Evolutionary conservation across 1,140 invertebrate genomes (phyloP), one percentile per base, ranked within the genome.

Genomic region (Laodelphax striatellus): DNA sequence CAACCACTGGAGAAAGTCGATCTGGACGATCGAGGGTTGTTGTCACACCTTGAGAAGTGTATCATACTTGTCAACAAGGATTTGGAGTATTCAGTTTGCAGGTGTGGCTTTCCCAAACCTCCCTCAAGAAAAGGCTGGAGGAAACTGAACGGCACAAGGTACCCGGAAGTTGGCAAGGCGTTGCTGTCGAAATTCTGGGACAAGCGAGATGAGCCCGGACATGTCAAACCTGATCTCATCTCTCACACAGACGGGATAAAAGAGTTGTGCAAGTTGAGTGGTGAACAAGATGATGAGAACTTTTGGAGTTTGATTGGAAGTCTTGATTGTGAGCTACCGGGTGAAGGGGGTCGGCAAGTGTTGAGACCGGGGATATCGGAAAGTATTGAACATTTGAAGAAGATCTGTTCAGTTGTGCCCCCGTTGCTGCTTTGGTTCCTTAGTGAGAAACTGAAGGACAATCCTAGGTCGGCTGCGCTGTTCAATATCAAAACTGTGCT

Each of bases 51-150:
- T 24, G 65, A 66, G 41, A 21, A 31, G 21, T 62, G 61, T 16
- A 59, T 66, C 5, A 60, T 52, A 22, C n/a, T 41, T 3, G 41
- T 60, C 2, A 60, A 60, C 38, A 22, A 17, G 22, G 52, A 60
- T 4, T 42, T 41, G 13, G 17, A 21, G 11, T 54, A 52, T 57
- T 41, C 43, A 8, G 46, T 34, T n/a, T 65, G 63, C 53, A 31
- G 57, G 13, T 65, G 63, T 55, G 61, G 61, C 0, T 65, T 63
- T 54, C 63, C 63, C 46, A 9, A 55, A 9, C 58, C 44, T 38
- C 34, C 34, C 34, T 11, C 34, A 13, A 38, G 34, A 9, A 38
- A 38, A 11, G 34, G 34, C 10, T 46, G 44, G 11, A 50, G 28
- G 14, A 19, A 28, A 24, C 22, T 62, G 2, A 54, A 38, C 34